A percentile compares a stretch with the other conserved stretches of the same genome.
Evolutionary conservation across 2,797 vertebrate genomes (phyloP).

Genomic region (Chaunax sp.): DNA sequence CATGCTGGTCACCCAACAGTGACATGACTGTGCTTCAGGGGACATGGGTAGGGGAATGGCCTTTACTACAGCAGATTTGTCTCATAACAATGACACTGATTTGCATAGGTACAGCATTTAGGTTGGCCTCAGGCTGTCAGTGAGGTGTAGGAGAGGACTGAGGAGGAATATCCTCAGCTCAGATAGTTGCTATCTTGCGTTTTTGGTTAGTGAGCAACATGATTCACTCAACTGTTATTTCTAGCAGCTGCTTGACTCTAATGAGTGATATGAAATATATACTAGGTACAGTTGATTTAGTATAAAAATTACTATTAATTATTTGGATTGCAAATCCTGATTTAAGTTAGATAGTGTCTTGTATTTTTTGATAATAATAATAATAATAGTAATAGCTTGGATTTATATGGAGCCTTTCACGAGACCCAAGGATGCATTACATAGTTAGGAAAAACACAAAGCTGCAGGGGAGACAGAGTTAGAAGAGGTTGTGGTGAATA

Average conservation of each 20-base stretch:
- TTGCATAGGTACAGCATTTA: slow-evolving; percentile 80
- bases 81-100: slow-evolving; percentile 79
- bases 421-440: too few species aligned
- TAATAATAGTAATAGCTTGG: too few species aligned
- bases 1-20: slow-evolving; percentile 72
- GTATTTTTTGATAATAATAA: background rate
- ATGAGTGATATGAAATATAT: slow-evolving; percentile 4
- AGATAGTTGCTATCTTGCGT: slow-evolving; percentile 34
- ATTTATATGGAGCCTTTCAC: too few species aligned
- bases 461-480: too few species aligned
- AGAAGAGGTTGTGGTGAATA: too few species aligned
- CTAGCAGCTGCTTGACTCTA: background rate
- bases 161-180: slow-evolving; percentile 55
- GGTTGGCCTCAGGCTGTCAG: slow-evolving; percentile 75
- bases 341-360: slow-evolving; percentile 5
- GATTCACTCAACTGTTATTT: background rate
- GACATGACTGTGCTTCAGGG: slow-evolving; percentile 66
- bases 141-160: slow-evolving; percentile 49
- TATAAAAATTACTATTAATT: background rate
- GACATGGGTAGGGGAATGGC: slow-evolving; percentile 53
- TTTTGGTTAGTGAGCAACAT: slow-evolving; percentile 19
- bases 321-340: background rate
- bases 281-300: background rate
- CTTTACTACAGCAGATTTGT: slow-evolving; percentile 70
- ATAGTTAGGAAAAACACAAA: too few species aligned